Conservation (phyloP, 2,113 vertebrate species). For the Cyphomyrus discorhynchus region DNA sequence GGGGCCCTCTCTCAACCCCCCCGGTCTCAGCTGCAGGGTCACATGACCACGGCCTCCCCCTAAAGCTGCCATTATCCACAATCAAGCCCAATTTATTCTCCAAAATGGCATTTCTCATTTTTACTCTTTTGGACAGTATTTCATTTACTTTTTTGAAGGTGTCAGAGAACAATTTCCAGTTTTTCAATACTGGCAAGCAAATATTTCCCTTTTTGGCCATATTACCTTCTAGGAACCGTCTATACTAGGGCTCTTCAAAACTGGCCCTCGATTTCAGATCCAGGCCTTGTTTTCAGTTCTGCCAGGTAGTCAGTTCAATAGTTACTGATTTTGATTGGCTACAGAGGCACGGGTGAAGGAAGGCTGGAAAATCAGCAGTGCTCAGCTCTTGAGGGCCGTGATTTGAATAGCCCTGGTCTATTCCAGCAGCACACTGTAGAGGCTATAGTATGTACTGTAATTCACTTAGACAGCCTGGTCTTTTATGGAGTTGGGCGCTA, state of each 20-base stretch:
- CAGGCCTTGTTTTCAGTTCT: too few species aligned
- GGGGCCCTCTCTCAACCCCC: neutral
- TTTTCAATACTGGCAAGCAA: neutral
- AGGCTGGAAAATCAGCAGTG: too few species aligned
- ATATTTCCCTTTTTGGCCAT: neutral
- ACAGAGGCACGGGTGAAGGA: too few species aligned
- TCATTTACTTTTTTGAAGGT: neutral
- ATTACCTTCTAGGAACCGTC: neutral
- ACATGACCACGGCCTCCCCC: neutral
- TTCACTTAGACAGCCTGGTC: neutral
- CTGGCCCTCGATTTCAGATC: too few species aligned
- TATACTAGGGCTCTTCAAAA: neutral
- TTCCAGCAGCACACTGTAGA: neutral
- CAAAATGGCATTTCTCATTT: neutral
- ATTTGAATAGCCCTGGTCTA: neutral
- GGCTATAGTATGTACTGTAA: neutral
- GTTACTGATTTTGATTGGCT: too few species aligned
- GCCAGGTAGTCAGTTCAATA: too few species aligned
- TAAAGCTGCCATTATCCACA: neutral
- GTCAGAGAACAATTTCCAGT: neutral
- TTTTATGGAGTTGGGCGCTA: neutral
- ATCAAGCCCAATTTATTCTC: neutral
- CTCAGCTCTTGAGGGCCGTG: too few species aligned
- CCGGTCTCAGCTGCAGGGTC: neutral
- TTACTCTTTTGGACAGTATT: neutral